These are phyloP conservation scores for Leucania comma DNA, from an alignment of 2,888 invertebrate genomes.

Conservation along the genomic window DNA sequence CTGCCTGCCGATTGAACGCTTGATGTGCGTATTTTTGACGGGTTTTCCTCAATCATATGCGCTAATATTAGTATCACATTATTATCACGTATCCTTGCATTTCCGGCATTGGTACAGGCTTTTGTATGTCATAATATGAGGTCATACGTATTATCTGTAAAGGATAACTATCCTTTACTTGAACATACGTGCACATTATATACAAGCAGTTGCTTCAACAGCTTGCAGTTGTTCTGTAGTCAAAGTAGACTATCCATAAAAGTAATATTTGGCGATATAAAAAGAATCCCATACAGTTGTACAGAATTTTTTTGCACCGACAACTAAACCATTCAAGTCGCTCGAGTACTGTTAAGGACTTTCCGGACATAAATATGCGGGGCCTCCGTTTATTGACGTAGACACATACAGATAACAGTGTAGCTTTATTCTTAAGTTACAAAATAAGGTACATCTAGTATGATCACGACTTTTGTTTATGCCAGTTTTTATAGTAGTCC, in stretches of 20 bases:
- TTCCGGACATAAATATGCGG: constrained; percentile 41
- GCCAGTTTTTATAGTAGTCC: not conserved
- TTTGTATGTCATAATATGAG: constrained; percentile 12
- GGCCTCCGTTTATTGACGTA: constrained; percentile 68
- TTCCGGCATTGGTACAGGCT: constrained; percentile 40
- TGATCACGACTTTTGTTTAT: constrained; percentile 29
- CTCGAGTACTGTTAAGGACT: constrained; percentile 61
- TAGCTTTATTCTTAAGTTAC: constrained; percentile 37
- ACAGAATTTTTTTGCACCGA: constrained; percentile 44
- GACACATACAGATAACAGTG: constrained; percentile 67
- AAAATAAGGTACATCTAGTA: constrained; percentile 18
- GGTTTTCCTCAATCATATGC: constrained; percentile 56
- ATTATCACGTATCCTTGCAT: constrained; percentile 48
- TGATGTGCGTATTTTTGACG: constrained; percentile 37
- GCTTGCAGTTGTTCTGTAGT: not conserved
- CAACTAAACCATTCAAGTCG: constrained; percentile 26
- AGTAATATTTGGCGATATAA: constrained; percentile 34
- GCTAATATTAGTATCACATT: constrained; percentile 41
- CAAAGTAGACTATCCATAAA: not conserved
- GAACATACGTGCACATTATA: too few relatives aligned
- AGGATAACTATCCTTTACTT: too few relatives aligned
- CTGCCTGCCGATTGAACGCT: constrained; percentile 31
- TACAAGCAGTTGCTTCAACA: too few relatives aligned
- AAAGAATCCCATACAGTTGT: constrained; percentile 46
- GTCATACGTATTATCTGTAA: constrained; percentile 14